Conservation (phyloP, 2,797 vertebrate genomes). For the Halcyon chelicuti region DNA sequence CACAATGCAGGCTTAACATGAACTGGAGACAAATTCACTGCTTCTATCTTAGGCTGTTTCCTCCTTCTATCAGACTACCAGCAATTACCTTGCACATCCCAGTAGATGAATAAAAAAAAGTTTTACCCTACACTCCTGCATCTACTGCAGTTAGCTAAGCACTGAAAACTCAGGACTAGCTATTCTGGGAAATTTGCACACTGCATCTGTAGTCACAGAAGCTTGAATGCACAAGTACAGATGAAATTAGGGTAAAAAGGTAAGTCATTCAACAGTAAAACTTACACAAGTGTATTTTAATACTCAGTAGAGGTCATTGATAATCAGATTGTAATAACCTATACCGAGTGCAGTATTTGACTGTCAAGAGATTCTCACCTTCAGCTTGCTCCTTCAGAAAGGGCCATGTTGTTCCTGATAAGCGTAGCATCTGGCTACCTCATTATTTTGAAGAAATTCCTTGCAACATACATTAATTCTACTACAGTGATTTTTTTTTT, state of each 20-base stretch:
- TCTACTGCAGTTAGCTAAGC: neutral
- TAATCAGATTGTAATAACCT: neutral
- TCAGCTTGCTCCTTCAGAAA: neutral
- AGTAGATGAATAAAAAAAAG: neutral
- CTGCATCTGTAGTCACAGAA: neutral
- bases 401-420: neutral
- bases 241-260: neutral
- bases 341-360: neutral
- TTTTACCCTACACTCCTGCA: neutral
- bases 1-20: neutral
- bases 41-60: neutral
- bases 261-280: neutral
- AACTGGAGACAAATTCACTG: neutral
- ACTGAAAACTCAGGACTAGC: neutral
- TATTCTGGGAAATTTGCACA: neutral
- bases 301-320: neutral
- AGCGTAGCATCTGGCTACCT: neutral
- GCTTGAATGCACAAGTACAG: neutral
- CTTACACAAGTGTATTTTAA: neutral
- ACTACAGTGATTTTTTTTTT: neutral
- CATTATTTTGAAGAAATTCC: neutral
- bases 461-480: neutral
- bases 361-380: neutral
- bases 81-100: neutral
- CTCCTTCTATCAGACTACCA: neutral